These are phyloP conservation scores for Callyntrura sp. DNA, from an alignment of 2,888 invertebrate species.

Conservation along the genomic window DNA sequence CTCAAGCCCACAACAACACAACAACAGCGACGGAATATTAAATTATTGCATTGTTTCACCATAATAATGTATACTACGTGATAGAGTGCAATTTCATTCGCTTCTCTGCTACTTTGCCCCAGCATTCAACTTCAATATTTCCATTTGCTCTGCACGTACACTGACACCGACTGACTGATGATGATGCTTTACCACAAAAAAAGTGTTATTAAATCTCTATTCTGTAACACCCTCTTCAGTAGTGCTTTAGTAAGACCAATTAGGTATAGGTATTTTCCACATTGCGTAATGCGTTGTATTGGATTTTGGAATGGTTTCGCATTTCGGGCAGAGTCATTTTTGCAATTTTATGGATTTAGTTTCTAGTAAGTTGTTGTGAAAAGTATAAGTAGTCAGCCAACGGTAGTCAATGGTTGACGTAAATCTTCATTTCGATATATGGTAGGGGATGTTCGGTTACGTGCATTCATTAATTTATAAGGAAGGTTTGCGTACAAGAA, in stretches of 20 bases:
- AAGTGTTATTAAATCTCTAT: too few species aligned
- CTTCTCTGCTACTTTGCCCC: not conserved
- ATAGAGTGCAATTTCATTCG: not conserved
- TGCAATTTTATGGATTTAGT: slow-evolving; percentile 9
- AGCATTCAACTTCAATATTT: not conserved
- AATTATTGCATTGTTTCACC: slow-evolving; percentile 36
- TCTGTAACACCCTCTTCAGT: not conserved
- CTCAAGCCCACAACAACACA: slow-evolving; percentile 34
- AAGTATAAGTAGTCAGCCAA: slow-evolving; percentile 39
- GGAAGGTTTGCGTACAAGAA: not conserved
- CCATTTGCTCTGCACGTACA: not conserved
- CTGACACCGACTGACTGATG: too few species aligned
- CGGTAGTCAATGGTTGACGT: slow-evolving; percentile 4
- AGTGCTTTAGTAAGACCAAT: not conserved
- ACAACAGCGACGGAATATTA: slow-evolving; percentile 32
- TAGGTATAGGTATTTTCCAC: not conserved
- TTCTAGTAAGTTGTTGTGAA: not conserved
- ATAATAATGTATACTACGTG: slow-evolving; percentile 15
- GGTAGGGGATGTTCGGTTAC: not conserved
- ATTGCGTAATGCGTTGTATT: not conserved
- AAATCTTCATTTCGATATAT: slow-evolving; percentile 61
- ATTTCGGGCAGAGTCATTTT: not conserved
- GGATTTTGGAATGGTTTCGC: not conserved
- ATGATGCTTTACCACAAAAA: too few species aligned
- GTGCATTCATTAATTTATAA: not conserved